Conservation (phyloP, 2,797 vertebrate genomes). For the Ctenopoma multispine region DNA sequence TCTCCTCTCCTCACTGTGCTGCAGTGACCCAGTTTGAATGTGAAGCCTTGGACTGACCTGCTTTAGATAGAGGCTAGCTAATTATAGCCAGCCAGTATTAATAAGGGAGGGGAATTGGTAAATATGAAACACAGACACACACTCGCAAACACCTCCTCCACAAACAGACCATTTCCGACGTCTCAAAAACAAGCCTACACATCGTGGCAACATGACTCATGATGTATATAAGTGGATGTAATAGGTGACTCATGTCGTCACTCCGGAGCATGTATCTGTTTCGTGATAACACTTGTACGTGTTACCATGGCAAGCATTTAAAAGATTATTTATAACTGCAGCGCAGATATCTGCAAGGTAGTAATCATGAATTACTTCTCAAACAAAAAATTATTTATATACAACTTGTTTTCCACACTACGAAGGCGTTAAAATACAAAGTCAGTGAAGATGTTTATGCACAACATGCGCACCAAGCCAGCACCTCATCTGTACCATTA, state of each 20-base stretch:
- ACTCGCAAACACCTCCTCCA: constrained; percentile 47
- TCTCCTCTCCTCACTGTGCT: constrained; percentile 46
- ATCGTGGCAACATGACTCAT: constrained; percentile 64
- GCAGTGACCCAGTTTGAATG: constrained; percentile 83
- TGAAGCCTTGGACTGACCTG: constrained; percentile 80
- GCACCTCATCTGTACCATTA: neutral
- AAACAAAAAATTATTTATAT: neutral
- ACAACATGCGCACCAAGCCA: neutral
- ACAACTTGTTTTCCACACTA: neutral
- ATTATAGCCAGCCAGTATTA: constrained; percentile 82
- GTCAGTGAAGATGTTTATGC: constrained; percentile 9
- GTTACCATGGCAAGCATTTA: constrained; percentile 43
- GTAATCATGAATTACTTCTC: neutral
- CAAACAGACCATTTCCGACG: constrained; percentile 46
- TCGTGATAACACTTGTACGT: neutral
- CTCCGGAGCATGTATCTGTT: too few species aligned
- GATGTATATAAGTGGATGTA: constrained; percentile 36
- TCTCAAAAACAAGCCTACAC: constrained; percentile 61
- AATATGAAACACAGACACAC: constrained; percentile 69
- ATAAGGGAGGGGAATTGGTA: constrained; percentile 79
- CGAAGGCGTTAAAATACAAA: neutral
- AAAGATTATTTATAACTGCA: neutral
- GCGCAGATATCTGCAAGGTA: neutral
- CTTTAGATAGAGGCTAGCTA: constrained; percentile 82
- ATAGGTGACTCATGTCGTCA: constrained; percentile 52